Percentiles rank a stretch among this genome's conserved stretches.
phyloP scores from a whole-genome alignment of 2,888 invertebrate genomes.

The Argyresthia goedartella region DNA sequence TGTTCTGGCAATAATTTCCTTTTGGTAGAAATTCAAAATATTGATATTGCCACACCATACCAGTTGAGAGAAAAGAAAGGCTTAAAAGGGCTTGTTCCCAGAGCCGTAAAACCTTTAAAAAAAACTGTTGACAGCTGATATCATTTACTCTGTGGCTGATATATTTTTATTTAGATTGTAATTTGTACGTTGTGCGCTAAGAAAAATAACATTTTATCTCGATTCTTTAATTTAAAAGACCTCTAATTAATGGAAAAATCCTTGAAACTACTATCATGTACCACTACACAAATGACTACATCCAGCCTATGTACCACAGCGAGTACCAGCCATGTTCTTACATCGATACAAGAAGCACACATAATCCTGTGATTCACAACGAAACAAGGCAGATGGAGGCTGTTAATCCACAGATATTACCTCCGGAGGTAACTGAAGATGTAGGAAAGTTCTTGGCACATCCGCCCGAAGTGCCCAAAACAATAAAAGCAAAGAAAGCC shows the following conservation, averaged over 20 bases:
- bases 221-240: neutral
- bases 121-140: too few species aligned
- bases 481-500: too few species aligned
- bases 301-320: conserved; percentile 20
- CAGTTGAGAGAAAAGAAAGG: too few species aligned
- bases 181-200: neutral
- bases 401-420: too few species aligned
- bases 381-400: neutral
- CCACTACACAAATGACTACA: neutral
- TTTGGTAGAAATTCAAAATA: too few species aligned
- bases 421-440: neutral
- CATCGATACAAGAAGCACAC: neutral
- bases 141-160: too few species aligned
- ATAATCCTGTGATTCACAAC: neutral
- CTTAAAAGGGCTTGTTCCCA: too few species aligned
- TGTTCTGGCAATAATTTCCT: too few species aligned
- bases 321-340: conserved; percentile 19
- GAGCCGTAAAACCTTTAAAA: too few species aligned
- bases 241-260: neutral
- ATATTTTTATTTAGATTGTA: neutral
- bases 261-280: neutral
- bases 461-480: too few species aligned
- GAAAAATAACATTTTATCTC: neutral
- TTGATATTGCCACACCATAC: too few species aligned
- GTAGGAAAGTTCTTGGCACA: neutral